phyloP scores from a whole-genome alignment of 2,797 vertebrate species.

The Merluccius polli region DNA sequence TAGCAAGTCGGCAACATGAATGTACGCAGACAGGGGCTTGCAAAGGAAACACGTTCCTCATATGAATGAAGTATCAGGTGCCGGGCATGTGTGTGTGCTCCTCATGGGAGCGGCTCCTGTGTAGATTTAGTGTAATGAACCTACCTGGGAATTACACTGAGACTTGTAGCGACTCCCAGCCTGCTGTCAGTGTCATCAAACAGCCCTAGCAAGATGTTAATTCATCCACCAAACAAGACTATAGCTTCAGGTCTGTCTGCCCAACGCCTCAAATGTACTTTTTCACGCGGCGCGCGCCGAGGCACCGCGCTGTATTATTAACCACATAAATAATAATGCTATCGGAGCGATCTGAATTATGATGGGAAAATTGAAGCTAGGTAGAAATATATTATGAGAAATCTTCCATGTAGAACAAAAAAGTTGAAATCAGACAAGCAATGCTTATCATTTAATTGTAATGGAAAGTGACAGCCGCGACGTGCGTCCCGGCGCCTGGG shows the following conservation, averaged over 20 bases:
- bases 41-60: neutral
- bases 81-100: conserved; percentile 8
- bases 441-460: conserved; percentile 75
- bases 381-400: neutral
- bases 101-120: conserved; percentile 41
- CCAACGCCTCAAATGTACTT: neutral
- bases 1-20: neutral
- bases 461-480: conserved; percentile 53
- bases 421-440: conserved; percentile 17
- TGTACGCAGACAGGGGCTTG: neutral
- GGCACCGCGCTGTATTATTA: neutral
- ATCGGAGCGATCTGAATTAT: neutral
- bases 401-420: neutral
- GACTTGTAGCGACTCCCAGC: conserved; percentile 37
- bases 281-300: neutral
- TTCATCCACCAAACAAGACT: neutral
- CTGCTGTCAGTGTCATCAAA: conserved; percentile 19
- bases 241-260: neutral
- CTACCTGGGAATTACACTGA: conserved; percentile 55
- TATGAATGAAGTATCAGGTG: neutral
- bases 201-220: neutral
- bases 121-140: conserved; percentile 58
- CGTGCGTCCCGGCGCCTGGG: neutral
- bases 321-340: neutral
- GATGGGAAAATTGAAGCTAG: neutral